Conservation (phyloP, 2,888 invertebrate species). For the Cantharis lateralis region DNA sequence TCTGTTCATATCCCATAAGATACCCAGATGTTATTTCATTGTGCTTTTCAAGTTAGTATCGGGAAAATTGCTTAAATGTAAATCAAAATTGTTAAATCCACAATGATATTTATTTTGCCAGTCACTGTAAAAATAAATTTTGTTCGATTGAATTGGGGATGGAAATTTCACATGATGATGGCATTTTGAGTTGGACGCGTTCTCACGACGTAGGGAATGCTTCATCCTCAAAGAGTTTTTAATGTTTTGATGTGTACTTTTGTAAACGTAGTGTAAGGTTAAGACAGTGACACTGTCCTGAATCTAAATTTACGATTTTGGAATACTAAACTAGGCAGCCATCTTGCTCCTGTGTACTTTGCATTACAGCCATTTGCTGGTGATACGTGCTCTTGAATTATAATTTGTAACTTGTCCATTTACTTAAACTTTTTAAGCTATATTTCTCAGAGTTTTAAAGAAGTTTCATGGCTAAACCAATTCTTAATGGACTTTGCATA, state of each 20-base stretch:
- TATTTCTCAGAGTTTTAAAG: constrained; percentile 9
- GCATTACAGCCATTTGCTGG: constrained; percentile 32
- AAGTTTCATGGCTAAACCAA: background rate
- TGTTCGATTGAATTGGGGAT: background rate
- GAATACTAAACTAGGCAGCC: constrained; percentile 47
- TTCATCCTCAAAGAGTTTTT: constrained; percentile 1
- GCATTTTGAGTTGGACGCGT: background rate
- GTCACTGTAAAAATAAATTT: background rate
- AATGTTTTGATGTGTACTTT: constrained; percentile 23
- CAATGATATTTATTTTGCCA: background rate
- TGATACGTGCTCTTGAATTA: constrained; percentile 45
- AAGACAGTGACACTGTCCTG: constrained; percentile 42
- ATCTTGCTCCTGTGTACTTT: constrained; percentile 43
- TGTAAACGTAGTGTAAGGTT: constrained; percentile 24
- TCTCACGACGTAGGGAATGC: background rate
- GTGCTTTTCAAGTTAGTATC: background rate
- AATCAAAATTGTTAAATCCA: background rate
- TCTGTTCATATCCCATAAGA: constrained; percentile 5
- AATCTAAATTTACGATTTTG: constrained; percentile 42
- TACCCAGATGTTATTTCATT: background rate
- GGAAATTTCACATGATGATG: background rate
- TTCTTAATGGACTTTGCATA: background rate
- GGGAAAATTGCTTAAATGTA: background rate
- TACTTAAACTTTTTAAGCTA: constrained; percentile 20
- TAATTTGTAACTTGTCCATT: constrained; percentile 37